phyloP scores from a whole-genome alignment of 2,888 invertebrate species.

The Lysandra bellargus region DNA sequence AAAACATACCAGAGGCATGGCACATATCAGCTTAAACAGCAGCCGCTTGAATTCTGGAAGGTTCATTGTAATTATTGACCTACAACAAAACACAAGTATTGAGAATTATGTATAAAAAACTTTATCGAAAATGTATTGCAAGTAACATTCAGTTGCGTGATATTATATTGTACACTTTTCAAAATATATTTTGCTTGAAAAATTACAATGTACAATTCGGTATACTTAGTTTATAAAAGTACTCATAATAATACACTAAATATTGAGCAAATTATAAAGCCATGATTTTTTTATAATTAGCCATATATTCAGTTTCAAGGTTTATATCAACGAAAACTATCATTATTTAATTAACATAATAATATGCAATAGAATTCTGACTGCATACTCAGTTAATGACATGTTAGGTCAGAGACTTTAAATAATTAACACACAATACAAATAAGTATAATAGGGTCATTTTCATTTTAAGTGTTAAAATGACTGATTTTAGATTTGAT shows the following conservation, averaged over 20 bases:
- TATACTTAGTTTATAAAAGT: too few relatives aligned
- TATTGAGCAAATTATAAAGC: too few relatives aligned
- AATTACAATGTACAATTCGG: too few relatives aligned
- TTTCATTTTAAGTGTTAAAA: too few relatives aligned
- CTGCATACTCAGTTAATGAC: neutral
- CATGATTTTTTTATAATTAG: neutral
- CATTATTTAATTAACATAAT: neutral
- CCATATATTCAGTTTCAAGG: neutral
- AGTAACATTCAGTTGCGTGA: too few relatives aligned
- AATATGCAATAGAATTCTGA: neutral
- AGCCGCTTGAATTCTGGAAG: slow-evolving; percentile 86
- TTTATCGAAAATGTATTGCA: too few relatives aligned
- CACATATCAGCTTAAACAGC: slow-evolving; percentile 88
- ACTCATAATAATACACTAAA: too few relatives aligned
- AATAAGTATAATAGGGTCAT: neutral
- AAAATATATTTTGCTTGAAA: too few relatives aligned
- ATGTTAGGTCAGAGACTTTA: neutral
- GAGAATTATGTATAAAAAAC: too few relatives aligned
- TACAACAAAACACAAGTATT: slow-evolving; percentile 73
- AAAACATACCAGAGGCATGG: slow-evolving; percentile 90
- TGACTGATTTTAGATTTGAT: too few relatives aligned
- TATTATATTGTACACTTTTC: too few relatives aligned
- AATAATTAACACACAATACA: slow-evolving; percentile 18
- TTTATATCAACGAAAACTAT: neutral
- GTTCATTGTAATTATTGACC: slow-evolving; percentile 95